Base-by-base conservation (phyloP, 2,113 vertebrate species). In the Orcinus orca region DNA sequence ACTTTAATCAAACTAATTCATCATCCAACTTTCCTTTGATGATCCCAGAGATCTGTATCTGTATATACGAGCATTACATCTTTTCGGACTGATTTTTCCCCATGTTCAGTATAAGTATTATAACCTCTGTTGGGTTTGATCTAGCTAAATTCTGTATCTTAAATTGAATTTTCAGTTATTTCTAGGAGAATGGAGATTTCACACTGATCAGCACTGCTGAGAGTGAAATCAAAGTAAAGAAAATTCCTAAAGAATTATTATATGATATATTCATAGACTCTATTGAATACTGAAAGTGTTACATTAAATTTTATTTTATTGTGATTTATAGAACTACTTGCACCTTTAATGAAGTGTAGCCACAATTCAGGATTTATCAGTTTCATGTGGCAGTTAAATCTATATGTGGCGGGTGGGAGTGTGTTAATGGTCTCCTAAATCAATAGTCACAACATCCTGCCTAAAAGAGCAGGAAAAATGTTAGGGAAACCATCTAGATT, bases 81-180 rank as follows among this genome's bases (percentile, higher is more conserved):
- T 86, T 97, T 95, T 79, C 77, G 71, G 50, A 97, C 67, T 95
- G 77, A 95, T 90, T 92, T 97, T 96, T 88, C 25, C 4, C 15
- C 25, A 71, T 47, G 4, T 91, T 94, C 70, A 67, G 23, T 62
- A 13, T 79, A 84, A 87, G 3, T 89, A 85, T 71, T 89, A 81
- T 80, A 93, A 92, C 20, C 47, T 82, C 80, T 68, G 2, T 41
- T 96, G 73, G 31, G 86, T 92, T 86, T 93, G 50, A 92, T 95
- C 31, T 90, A 97, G 87, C 44, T 96, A 97, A 86, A 96, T 97
- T 95, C 73, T 26, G 65, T 88, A 82, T 58, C 55, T 95, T 77
- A 91, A 93, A 89, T 58, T 97, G 68, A 96, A 96, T 95, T 97
- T 95, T 95, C 44, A 80, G 50, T 95, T 96, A 95, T 79, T 97